These are phyloP conservation scores for Diaprepes abbreviatus DNA, from an alignment of 2,888 invertebrate genomes.

Conservation along the genomic window DNA sequence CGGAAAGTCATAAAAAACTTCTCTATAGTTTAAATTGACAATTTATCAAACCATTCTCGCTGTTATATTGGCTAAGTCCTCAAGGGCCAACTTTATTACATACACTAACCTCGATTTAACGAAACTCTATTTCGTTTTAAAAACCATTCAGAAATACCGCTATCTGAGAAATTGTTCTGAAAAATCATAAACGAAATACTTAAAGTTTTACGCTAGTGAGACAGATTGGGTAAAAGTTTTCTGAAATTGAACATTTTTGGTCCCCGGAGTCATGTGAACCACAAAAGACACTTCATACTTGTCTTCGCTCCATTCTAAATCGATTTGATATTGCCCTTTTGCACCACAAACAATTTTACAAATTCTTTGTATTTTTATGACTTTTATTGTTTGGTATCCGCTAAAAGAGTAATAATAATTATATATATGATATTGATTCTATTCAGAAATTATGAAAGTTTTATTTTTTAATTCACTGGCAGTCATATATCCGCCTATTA, in stretches of 20 bases:
- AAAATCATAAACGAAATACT: slow-evolving; percentile 55
- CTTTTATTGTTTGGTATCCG: background rate
- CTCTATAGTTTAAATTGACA: slow-evolving; percentile 47
- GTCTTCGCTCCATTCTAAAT: slow-evolving; percentile 49
- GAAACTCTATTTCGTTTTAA: slow-evolving; percentile 48
- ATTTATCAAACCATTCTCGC: slow-evolving; percentile 45
- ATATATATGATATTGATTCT: no score
- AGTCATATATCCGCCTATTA: no score
- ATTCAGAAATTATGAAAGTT: no score
- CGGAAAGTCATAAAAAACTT: slow-evolving; percentile 38
- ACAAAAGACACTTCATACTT: slow-evolving; percentile 55
- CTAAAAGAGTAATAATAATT: background rate
- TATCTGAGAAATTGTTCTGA: slow-evolving; percentile 50
- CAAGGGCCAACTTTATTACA: slow-evolving; percentile 47
- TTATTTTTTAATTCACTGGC: no score
- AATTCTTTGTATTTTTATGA: slow-evolving; percentile 9
- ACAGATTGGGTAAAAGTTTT: slow-evolving; percentile 56
- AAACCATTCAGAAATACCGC: slow-evolving; percentile 30
- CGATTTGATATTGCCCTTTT: slow-evolving; percentile 50
- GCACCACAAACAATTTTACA: slow-evolving; percentile 36
- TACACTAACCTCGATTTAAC: slow-evolving; percentile 44
- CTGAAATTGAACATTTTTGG: slow-evolving; percentile 54
- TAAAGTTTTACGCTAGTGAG: slow-evolving; percentile 56
- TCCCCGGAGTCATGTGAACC: slow-evolving; percentile 51
- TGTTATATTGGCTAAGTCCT: slow-evolving; percentile 44